Conservation (phyloP, 1,140 invertebrate genomes). For the Drosophila sp. region DNA sequence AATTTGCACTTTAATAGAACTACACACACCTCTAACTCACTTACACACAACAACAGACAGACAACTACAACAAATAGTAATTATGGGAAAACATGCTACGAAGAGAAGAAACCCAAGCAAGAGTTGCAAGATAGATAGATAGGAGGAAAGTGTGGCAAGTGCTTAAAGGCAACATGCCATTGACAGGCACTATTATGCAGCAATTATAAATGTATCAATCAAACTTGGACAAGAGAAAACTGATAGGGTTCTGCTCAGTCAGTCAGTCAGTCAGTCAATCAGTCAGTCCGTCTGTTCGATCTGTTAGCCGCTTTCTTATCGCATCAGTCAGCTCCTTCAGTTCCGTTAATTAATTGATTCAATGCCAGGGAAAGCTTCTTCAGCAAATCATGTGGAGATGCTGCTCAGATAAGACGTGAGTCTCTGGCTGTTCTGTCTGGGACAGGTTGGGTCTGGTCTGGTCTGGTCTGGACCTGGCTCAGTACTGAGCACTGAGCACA, state of each 20-base stretch:
- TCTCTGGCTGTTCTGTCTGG: slow-evolving; percentile 3
- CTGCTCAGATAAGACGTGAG: slow-evolving; percentile 39
- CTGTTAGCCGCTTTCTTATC: not conserved
- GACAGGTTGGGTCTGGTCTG: slow-evolving; percentile 3
- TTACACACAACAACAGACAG: slow-evolving; percentile 25
- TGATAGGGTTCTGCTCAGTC: not conserved
- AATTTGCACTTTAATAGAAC: slow-evolving; percentile 69
- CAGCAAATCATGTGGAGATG: slow-evolving; percentile 19
- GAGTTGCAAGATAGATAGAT: slow-evolving; percentile 8
- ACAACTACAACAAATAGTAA: slow-evolving; percentile 42
- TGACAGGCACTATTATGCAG: slow-evolving; percentile 59
- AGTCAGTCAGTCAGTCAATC: not conserved
- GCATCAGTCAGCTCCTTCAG: slow-evolving; percentile 5
- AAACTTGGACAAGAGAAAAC: slow-evolving; percentile 25
- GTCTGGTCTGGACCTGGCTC: slow-evolving; percentile 10
- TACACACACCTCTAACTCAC: slow-evolving; percentile 46
- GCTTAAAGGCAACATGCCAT: slow-evolving; percentile 59
- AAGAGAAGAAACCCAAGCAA: slow-evolving; percentile 18
- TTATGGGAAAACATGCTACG: slow-evolving; percentile 54
- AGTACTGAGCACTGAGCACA: not conserved
- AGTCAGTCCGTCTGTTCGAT: not conserved
- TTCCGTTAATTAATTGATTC: slow-evolving; percentile 33
- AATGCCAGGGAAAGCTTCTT: slow-evolving; percentile 12
- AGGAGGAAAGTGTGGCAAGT: slow-evolving; percentile 65
- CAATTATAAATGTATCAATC: slow-evolving; percentile 79